phyloP scores from a whole-genome alignment of 2,113 vertebrate genomes.

The Calcarius ornatus region DNA sequence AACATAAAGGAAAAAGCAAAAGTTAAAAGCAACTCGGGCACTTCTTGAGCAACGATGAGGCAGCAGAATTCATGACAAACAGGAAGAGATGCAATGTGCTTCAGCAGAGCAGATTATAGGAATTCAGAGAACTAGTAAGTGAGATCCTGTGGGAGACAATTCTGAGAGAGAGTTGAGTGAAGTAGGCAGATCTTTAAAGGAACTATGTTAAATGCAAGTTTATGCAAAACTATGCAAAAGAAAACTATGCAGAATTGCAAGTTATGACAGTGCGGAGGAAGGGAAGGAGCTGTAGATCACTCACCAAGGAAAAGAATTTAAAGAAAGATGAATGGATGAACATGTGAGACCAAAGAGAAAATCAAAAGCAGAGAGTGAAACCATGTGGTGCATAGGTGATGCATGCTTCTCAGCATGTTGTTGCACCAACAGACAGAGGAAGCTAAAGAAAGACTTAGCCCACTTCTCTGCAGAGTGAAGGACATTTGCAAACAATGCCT shows the following conservation, averaged over 20 bases:
- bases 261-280: slow-evolving; percentile 26
- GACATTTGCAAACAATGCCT: neutral
- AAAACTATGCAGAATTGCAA: slow-evolving; percentile 24
- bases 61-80: slow-evolving; percentile 23
- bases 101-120: slow-evolving; percentile 26
- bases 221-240: slow-evolving; percentile 51
- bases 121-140: slow-evolving; percentile 25
- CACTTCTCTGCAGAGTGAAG: neutral
- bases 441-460: neutral
- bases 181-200: slow-evolving; percentile 23
- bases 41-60: neutral
- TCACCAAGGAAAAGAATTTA: neutral
- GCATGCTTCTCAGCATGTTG: neutral
- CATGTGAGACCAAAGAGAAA: neutral
- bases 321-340: slow-evolving; percentile 18
- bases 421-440: neutral
- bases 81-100: neutral
- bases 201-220: slow-evolving; percentile 35
- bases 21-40: neutral
- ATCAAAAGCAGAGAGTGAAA: neutral
- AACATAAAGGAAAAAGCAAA: neutral
- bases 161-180: slow-evolving; percentile 31
- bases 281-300: neutral
- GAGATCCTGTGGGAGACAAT: slow-evolving; percentile 51
- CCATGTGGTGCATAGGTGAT: neutral